Evolutionary conservation across 1,140 invertebrate genomes (phyloP), one percentile per base, ranked within the genome.

Genomic region (Drosophila ananassae): DNA sequence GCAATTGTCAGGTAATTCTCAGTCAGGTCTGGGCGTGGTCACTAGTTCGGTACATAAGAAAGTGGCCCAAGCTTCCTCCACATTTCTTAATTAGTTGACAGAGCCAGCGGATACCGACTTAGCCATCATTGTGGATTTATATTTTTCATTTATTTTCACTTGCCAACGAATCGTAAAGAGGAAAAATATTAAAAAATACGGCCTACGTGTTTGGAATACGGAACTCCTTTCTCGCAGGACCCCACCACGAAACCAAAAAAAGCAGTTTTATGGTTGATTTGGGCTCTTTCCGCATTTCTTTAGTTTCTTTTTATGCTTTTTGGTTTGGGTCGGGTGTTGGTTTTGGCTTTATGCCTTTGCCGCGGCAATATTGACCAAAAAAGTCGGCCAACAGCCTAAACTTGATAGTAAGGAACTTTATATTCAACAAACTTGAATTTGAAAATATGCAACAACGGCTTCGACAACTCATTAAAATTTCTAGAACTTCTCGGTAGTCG

Each of bases 61-160:
- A 68, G 44, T 44, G 44, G 13, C 60, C 17, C 17, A 17, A n/a
- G 62, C 56, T 54, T 52, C 73, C 77, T 63, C 81, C 59, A 21
- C 59, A 75, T 77, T 67, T 81, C 79, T 87, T 87, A 85, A 85
- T 85, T 85, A 87, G 64, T 58, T 87, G 61, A 51, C 79, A 81
- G 39, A 57, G 63, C 59, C 77, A 30, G 30, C 9, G 48, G 12
- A 44, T 17, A 17, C 25, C 13, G 4, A 22, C 50, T 30, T 24
- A 47, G 34, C 50, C 50, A 47, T 56, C 60, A 62, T 39, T 56
- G 2, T 4, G 41, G 47, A 78, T 73, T 77, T 79, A 51, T 68
- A 47, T 30, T 53, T 80, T 74, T 67, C 77, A 81, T 81, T 81
- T 87, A 72, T 74, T 87, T 87, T 68, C 34, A 72, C 74, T 67